These are phyloP conservation scores for Pycnonotus jocosus DNA, from an alignment of 2,113 vertebrate genomes.

Conservation along the genomic window DNA sequence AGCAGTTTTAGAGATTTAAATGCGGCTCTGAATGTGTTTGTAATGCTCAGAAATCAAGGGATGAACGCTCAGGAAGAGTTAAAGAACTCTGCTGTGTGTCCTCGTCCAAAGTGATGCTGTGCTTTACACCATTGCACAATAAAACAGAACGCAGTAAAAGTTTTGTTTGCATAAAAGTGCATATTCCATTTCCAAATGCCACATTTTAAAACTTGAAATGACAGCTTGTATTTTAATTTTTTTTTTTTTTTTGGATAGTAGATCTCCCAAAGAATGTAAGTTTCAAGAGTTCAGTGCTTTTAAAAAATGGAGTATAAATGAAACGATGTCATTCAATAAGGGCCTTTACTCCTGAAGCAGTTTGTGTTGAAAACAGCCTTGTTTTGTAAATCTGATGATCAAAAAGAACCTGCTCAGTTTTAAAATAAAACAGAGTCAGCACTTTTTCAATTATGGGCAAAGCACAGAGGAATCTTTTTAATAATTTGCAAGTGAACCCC, in stretches of 20 bases:
- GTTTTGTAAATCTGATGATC: neutral
- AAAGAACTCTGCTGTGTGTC: neutral
- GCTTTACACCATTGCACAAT: neutral
- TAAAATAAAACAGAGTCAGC: neutral
- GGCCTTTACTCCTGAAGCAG: neutral
- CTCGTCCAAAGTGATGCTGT: neutral
- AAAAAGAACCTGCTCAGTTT: neutral
- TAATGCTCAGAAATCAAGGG: neutral
- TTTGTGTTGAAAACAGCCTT: neutral
- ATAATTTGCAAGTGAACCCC: neutral
- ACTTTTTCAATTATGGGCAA: neutral
- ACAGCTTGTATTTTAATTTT: neutral
- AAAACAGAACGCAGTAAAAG: neutral
- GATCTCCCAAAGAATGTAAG: neutral
- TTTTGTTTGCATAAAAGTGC: fast-evolving
- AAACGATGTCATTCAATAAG: neutral
- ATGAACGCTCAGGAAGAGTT: neutral
- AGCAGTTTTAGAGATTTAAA: neutral
- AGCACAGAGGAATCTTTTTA: neutral
- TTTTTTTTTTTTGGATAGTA: neutral
- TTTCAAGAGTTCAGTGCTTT: neutral
- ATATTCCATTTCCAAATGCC: neutral
- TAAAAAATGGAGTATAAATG: neutral
- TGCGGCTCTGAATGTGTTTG: neutral
- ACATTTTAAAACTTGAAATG: neutral